Conservation (phyloP, 2,888 invertebrate genomes). For the Lycocerus yunnanus region DNA sequence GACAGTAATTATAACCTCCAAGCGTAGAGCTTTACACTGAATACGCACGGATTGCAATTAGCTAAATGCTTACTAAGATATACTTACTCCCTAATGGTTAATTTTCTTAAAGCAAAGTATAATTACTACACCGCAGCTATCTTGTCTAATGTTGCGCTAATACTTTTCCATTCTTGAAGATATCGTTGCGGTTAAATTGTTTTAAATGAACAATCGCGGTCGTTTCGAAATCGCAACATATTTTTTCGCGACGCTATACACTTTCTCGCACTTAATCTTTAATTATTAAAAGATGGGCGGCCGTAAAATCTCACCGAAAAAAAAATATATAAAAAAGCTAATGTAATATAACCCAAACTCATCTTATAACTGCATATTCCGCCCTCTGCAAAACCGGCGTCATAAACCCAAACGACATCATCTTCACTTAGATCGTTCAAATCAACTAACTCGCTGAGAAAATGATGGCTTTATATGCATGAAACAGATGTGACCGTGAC, state of each 20-base stretch:
- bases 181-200: not conserved
- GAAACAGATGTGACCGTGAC: constrained; percentile 20
- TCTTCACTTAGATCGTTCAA: constrained; percentile 18
- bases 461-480: constrained; percentile 21
- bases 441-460: constrained; percentile 21
- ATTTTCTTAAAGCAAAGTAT: constrained; percentile 34
- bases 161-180: constrained; percentile 15
- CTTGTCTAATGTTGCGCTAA: constrained; percentile 21
- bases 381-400: constrained; percentile 9
- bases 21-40: constrained; percentile 23
- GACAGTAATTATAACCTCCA: constrained; percentile 39
- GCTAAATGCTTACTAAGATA: constrained; percentile 46
- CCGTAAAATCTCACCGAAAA: constrained; percentile 1
- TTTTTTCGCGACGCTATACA: not conserved
- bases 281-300: not conserved
- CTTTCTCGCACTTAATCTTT: not conserved
- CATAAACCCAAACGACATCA: constrained; percentile 23
- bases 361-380: constrained; percentile 18
- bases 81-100: constrained; percentile 44
- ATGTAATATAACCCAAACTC: constrained; percentile 2
- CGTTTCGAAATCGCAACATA: not conserved
- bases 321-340: constrained; percentile 2
- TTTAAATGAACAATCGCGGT: not conserved
- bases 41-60: constrained; percentile 40
- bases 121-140: constrained; percentile 29